phyloP scores from a whole-genome alignment of 37 sponge, comb jelly and placozoan genomes.

The Ianthella basta region DNA sequence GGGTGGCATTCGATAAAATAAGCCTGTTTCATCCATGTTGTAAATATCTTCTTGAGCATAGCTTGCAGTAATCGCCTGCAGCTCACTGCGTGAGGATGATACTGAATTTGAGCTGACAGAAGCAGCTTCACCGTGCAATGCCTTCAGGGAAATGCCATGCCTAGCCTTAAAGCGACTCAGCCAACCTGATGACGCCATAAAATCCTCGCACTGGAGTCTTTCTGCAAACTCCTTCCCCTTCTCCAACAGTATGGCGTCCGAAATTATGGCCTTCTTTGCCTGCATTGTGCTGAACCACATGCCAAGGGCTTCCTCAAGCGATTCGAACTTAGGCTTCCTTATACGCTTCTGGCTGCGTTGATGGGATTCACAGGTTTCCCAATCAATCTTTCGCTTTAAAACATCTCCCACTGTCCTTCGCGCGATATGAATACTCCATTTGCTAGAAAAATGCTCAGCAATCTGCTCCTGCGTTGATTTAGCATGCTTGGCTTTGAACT shows the following conservation, averaged over 20 bases:
- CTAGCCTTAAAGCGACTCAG: conserved; percentile 17
- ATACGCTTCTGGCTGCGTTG: not conserved
- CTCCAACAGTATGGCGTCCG: not conserved
- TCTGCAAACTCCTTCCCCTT: conserved; percentile 7
- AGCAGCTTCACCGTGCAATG: conserved; percentile 13
- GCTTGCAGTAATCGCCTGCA: not conserved
- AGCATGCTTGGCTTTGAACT: not conserved
- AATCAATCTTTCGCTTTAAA: conserved; percentile 1
- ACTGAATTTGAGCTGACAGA: conserved; percentile 4
- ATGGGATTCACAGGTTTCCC: not conserved
- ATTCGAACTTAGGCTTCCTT: conserved; percentile 23
- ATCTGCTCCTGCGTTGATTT: conserved; percentile 16
- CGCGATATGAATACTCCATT: conserved; percentile 12
- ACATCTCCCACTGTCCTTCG: conserved; percentile 13
- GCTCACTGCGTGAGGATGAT: not conserved
- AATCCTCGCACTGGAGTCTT: not conserved
- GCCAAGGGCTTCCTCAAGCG: not conserved
- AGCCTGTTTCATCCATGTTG: conserved; percentile 21
- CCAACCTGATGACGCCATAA: conserved; percentile 10
- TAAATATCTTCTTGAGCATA: not conserved
- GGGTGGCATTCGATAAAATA: conserved; percentile 15
- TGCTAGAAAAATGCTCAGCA: conserved; percentile 1
- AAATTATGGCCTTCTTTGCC: conserved; percentile 17
- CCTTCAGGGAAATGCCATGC: conserved; percentile 22
- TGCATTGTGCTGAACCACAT: conserved; percentile 23